phyloP scores from a whole-genome alignment of 2,888 invertebrate genomes.

The Melinaea marsaeus region DNA sequence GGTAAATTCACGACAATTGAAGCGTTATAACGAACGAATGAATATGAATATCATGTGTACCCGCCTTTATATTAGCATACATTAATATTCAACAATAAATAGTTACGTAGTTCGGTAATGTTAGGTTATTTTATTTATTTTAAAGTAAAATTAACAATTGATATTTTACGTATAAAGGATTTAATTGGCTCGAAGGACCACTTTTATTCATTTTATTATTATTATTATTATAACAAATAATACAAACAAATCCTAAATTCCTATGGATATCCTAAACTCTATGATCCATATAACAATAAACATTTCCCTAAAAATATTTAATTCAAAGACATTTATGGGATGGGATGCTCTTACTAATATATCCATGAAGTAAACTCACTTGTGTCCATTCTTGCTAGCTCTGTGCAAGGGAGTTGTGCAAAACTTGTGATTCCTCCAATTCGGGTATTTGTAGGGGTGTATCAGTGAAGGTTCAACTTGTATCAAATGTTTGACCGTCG shows the following conservation, averaged over 20 bases:
- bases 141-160: not conserved
- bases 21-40: conserved; percentile 75
- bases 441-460: conserved; percentile 79
- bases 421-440: conserved; percentile 72
- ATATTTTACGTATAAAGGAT: not conserved
- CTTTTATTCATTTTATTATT: not conserved
- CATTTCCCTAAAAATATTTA: too few species aligned
- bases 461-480: conserved; percentile 90
- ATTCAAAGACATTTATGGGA: too few species aligned
- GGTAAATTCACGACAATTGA: conserved; percentile 50
- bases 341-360: too few species aligned
- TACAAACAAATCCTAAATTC: conserved; percentile 32
- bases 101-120: conserved; percentile 21
- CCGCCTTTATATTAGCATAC: conserved; percentile 60
- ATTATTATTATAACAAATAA: not conserved
- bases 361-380: conserved; percentile 72
- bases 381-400: conserved; percentile 94
- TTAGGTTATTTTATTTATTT: not conserved
- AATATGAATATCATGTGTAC: conserved; percentile 68
- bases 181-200: conserved; percentile 1
- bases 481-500: conserved; percentile 92
- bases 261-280: not conserved
- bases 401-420: conserved; percentile 93
- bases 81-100: conserved; percentile 47
- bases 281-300: too few species aligned